A percentile compares a stretch with the other conserved stretches of the same genome.
Evolutionary conservation across 1,140 invertebrate genomes (phyloP).

Genomic region (Drosophila sproati): DNA sequence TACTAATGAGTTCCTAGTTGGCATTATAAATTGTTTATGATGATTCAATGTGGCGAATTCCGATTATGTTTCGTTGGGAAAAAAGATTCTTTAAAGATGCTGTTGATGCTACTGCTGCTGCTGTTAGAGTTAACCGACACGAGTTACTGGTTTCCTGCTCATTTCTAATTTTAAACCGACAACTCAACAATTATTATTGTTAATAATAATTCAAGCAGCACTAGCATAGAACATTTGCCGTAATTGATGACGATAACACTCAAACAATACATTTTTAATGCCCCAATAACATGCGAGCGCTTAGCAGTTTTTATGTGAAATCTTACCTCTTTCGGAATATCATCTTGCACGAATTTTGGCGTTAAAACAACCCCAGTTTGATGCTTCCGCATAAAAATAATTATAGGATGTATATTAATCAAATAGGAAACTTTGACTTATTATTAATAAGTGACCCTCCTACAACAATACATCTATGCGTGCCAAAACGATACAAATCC

Average conservation of each 20-base stretch:
- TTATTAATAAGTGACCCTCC: background rate
- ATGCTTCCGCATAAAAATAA: slow-evolving; percentile 25
- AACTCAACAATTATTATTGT: slow-evolving; percentile 68
- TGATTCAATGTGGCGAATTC: slow-evolving; percentile 55
- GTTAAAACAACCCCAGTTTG: background rate
- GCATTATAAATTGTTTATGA: slow-evolving; percentile 56
- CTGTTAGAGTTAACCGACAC: too few relatives aligned
- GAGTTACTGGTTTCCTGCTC: slow-evolving; percentile 71
- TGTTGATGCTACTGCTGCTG: slow-evolving; percentile 8
- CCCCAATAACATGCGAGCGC: slow-evolving; percentile 29
- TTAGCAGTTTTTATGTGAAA: slow-evolving; percentile 18
- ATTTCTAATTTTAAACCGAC: slow-evolving; percentile 75
- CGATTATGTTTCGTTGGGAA: slow-evolving; percentile 2
- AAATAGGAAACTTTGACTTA: slow-evolving; percentile 13
- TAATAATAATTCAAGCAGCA: slow-evolving; percentile 73
- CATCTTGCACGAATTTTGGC: slow-evolving; percentile 28
- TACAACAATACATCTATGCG: slow-evolving; percentile 42
- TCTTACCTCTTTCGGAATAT: slow-evolving; percentile 26
- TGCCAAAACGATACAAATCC: slow-evolving; percentile 28
- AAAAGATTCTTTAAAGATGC: slow-evolving; percentile 36
- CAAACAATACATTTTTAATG: slow-evolving; percentile 26
- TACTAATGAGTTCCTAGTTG: slow-evolving; percentile 75
- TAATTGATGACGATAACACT: slow-evolving; percentile 36
- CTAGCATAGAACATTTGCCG: slow-evolving; percentile 59
- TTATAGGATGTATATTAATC: slow-evolving; percentile 1